Base-by-base conservation (phyloP, 2,113 vertebrate species). In the Macheiramphus alcinus region DNA sequence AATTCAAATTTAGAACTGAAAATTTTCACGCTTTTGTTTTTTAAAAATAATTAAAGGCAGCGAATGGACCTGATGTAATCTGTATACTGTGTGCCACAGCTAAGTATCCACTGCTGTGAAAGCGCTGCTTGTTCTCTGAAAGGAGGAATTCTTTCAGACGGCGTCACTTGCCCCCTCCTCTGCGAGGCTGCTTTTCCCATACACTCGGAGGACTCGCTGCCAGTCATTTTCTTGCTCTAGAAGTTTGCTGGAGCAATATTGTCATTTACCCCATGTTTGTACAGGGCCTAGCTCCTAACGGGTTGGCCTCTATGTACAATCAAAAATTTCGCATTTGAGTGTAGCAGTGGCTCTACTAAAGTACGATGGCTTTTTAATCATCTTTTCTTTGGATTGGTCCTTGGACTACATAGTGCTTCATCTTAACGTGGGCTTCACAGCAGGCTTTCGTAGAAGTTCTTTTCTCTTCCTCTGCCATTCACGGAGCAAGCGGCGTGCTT, bases 71-170 rank as follows among this genome's bases (percentile, higher is more conserved):
- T 85, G 78, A 96, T 96, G 91, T 86, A 90, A 93, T 94, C 62
- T 71, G 93, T 40, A 86, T 55, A 73, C 66, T 63, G 70, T 62
- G 42, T 82, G 84, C 91, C 83, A 27, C 9, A 3, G 91, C 73
- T 47, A 65, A 94, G 72, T 25, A 86, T 67, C 80, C 80, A 95
- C 25, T 53, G 83, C 94, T 59, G 78, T 97, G 96, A 97, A 97
- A 97, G 96, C 89, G 0, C 50, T 20, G 78, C 91, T 94, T 97
- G 94, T 97, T 95, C 93, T 96, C 96, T 96, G 90, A 95, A 95
- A 95, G 91, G 89, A 95, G 73, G 93, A 94, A 96, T 97, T 97
- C 91, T 95, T 97, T n/a, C 83, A 91, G 93, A 13, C 6, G 0
- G 78, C 11, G 0, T 79, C 91, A 70, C 26, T 92, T 79, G 91